These are phyloP conservation scores for Orthosia cruda DNA, from an alignment of 2,888 invertebrate genomes.

Conservation along the genomic window DNA sequence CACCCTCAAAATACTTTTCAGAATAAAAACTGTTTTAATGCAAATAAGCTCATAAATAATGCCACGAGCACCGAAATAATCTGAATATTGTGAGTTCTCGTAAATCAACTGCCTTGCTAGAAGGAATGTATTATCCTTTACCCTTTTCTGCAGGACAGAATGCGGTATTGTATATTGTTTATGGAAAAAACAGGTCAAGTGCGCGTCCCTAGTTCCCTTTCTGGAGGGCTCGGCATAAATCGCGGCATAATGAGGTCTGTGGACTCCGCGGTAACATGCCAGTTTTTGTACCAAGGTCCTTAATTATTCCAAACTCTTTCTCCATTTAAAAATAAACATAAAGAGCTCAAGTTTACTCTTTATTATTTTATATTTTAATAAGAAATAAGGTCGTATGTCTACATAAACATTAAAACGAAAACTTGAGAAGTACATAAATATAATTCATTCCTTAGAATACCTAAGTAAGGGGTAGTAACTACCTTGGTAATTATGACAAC, in stretches of 20 bases:
- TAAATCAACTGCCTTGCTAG: constrained; percentile 78
- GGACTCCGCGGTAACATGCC: constrained; percentile 37
- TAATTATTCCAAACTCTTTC: constrained; percentile 52
- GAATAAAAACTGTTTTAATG: constrained; percentile 65
- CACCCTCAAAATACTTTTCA: constrained; percentile 41
- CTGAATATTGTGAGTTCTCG: constrained; percentile 70
- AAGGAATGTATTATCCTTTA: constrained; percentile 77
- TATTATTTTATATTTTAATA: constrained; percentile 47
- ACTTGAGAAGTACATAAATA: constrained; percentile 49
- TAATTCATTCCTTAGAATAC: constrained; percentile 49
- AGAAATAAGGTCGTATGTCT: constrained; percentile 32
- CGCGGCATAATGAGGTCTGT: constrained; percentile 53
- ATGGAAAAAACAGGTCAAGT: constrained; percentile 68
- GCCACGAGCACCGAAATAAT: constrained; percentile 65
- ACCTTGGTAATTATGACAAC: constrained; percentile 64
- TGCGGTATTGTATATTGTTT: constrained; percentile 70
- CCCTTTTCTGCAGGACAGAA: constrained; percentile 73
- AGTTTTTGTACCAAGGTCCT: constrained; percentile 31
- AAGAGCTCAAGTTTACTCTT: constrained; percentile 50
- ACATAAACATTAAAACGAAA: constrained; percentile 52
- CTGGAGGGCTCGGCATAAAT: constrained; percentile 53
- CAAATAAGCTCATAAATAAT: constrained; percentile 72
- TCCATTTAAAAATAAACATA: constrained; percentile 43
- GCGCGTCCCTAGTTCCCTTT: constrained; percentile 55
- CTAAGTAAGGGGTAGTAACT: constrained; percentile 49